Base-by-base conservation (phyloP, 2,113 vertebrate species). In the Sinocyclocheilus maitianheensis region DNA sequence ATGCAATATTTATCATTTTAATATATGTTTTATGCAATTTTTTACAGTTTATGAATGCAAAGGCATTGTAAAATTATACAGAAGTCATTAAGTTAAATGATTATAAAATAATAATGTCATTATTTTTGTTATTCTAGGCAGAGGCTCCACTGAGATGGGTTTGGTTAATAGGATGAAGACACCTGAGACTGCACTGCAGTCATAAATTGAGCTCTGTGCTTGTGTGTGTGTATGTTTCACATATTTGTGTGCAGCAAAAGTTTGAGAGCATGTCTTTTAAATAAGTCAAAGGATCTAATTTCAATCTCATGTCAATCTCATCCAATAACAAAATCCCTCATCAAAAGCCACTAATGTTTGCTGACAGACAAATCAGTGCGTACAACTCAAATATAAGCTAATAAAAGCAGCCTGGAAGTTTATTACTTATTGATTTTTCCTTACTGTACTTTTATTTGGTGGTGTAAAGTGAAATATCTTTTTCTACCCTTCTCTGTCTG, bases 111-210 rank as follows among this genome's bases (percentile, higher is more conserved):
- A 26, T 26, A 26, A 51, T 20, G 67, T 71, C 30, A 71, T 46
- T 37, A 34, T 34, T 60, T 62, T 62, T 62, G 55, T 79, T 34
- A 62, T 79, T 62, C 24, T 58, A 58, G 30, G 30, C 26, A 40
- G 5, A 48, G 72, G 11, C 34, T 62, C 53, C 22, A 40, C 11
- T 43, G 30, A 79, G 53, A 62, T 34, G 12, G 8, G n/a, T 76
- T 76, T 62, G 77, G 30, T 62, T 62, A 62, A 79, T n/a, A 62
- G 22, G 77, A 34, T 79, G 34, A 79, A 13, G 51, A 37, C 55
- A 79, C 34, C 76, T 78, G 26, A 78, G 76, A 58, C 24, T 20
- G 26, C 8, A 43, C 9, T 79, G 34, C 30, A 62, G 11, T 62
- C 34, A 62, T 20, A 79, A n/a, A 62, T 22, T 62, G 18, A 43